Base-by-base conservation (phyloP, 1,140 invertebrate species). In the Cotesia typhae region DNA sequence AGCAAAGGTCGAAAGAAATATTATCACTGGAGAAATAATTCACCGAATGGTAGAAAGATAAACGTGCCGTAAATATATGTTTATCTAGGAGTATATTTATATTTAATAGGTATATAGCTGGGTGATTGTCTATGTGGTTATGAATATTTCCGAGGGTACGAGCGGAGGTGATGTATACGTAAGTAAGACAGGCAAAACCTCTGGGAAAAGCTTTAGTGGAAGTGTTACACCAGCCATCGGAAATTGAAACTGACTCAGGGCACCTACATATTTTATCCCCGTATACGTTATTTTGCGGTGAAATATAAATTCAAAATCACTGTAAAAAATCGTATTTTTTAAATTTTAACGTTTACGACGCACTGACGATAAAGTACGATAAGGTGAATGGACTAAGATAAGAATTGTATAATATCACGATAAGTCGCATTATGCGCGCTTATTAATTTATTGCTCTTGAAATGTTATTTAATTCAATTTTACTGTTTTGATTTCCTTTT, bases 1-100 rank as follows among this genome's bases (percentile, higher is more conserved):
- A 51, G 9, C 17, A 47, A 67, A 67, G 35, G 5, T 72, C 2
- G 37, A 17, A 55, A 14, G 41, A 5, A 36, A 66, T 37, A 66
- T 72, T 66, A 66, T 64, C 53, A 52, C 71, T 65, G 67, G 72
- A 7, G 28, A 66, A 78, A 79, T 81, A 79, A 79, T 77, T 81
- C 76, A 79, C 70, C 70, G 68, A 64, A 74, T 70, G 74, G 77
- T 78, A 79, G 69, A 72, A 74, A 70, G 76, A 78, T 76, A 78
- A 78, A 79, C 55, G 70, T 37, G 52, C 37, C 51, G 47, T 41
- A 57, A 63, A 38, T 38, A 53, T 63, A 66, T 72, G 61, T 47
- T 47, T 47, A 47, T 47, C 41, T 47, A 47, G 41, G 10, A 53
- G 52, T 65, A 53, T 47, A 47, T 47, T 47, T 47, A 47, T 47